Conservation (phyloP, 1,140 invertebrate species). For the Pseudomyrmex gracilis region DNA sequence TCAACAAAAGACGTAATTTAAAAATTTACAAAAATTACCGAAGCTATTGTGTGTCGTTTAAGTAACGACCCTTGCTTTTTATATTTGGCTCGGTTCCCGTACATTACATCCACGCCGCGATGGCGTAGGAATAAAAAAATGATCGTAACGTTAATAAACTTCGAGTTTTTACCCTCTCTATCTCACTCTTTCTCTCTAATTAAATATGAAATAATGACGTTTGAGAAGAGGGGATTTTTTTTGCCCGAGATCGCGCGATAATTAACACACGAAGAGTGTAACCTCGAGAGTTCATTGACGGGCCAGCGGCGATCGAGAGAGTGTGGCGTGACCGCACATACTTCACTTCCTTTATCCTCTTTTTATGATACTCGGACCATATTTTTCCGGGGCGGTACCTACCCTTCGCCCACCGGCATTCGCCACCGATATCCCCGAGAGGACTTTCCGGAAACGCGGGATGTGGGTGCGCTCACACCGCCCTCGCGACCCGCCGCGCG, state of each 20-base stretch:
- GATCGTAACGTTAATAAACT: neutral
- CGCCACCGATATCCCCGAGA: slow-evolving; percentile 30
- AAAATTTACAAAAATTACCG: no score
- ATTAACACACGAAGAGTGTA: slow-evolving; percentile 21
- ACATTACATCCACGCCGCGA: no score
- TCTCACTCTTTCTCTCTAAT: neutral
- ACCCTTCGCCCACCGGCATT: slow-evolving; percentile 2
- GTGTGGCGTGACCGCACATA: slow-evolving; percentile 48
- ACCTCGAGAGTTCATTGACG: slow-evolving; percentile 28
- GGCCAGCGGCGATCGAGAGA: neutral
- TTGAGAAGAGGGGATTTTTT: neutral
- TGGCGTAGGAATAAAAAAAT: neutral
- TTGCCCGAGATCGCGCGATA: neutral
- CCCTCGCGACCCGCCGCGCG: slow-evolving; percentile 35
- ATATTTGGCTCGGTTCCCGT: no score
- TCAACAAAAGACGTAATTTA: no score
- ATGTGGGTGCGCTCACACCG: slow-evolving; percentile 43
- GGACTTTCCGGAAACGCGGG: slow-evolving; percentile 36
- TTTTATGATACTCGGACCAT: slow-evolving; percentile 61
- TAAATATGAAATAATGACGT: neutral
- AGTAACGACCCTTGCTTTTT: no score
- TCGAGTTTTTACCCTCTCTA: neutral
- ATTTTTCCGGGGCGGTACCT: slow-evolving; percentile 50
- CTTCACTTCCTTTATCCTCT: slow-evolving; percentile 53
- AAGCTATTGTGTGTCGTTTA: no score